These are phyloP conservation scores for Lasioglossum zephyrum DNA, from an alignment of 2,888 invertebrate genomes.

Conservation along the genomic window DNA sequence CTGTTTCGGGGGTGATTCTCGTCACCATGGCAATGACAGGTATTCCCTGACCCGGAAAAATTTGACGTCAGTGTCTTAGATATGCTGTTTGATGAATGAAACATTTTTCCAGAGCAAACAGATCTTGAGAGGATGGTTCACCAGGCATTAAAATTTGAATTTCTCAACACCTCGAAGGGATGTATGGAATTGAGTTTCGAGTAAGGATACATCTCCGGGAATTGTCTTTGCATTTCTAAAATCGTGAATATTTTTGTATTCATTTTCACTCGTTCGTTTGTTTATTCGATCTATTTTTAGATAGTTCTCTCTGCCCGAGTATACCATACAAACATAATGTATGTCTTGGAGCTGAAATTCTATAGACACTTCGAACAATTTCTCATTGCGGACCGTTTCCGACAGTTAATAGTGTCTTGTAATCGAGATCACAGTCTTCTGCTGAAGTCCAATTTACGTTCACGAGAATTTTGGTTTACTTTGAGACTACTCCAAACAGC, in stretches of 20 bases:
- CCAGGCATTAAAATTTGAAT: conserved; percentile 66
- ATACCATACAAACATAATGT: background rate
- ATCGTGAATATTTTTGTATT: background rate
- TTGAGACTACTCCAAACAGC: background rate
- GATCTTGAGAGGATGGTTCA: conserved; percentile 44
- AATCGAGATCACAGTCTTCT: background rate
- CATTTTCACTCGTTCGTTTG: background rate
- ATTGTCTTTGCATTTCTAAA: conserved; percentile 16
- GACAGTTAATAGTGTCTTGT: background rate
- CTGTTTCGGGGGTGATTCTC: conserved; percentile 9
- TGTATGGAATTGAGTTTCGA: conserved; percentile 37
- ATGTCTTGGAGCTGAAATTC: background rate
- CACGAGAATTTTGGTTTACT: conserved; percentile 13
- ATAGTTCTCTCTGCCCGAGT: background rate
- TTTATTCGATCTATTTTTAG: background rate
- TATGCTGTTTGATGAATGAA: conserved; percentile 60
- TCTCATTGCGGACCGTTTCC: background rate
- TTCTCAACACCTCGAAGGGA: conserved; percentile 45
- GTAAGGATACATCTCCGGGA: conserved; percentile 12
- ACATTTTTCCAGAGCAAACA: conserved; percentile 57
- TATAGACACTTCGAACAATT: background rate
- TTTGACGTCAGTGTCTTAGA: conserved; percentile 23
- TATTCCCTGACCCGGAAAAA: conserved; percentile 46
- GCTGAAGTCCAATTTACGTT: background rate
- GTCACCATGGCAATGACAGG: conserved; percentile 33